Conservation (phyloP, 2,888 invertebrate genomes). For the Rapana venosa region DNA sequence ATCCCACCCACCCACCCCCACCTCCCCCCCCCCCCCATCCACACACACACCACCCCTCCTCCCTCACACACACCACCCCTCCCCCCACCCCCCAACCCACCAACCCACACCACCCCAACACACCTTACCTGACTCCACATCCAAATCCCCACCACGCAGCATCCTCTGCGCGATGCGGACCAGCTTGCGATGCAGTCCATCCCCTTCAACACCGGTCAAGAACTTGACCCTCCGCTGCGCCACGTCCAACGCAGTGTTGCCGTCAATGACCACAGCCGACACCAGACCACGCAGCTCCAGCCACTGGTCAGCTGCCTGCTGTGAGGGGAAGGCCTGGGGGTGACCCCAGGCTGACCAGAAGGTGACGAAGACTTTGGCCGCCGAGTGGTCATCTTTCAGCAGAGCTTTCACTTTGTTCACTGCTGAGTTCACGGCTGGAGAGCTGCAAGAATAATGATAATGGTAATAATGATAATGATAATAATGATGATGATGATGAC, state of each 20-base stretch:
- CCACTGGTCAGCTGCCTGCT: conserved; percentile 52
- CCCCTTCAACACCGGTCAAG: conserved; percentile 40
- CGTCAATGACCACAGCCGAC: conserved; percentile 49
- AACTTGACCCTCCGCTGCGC: conserved; percentile 54
- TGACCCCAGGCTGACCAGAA: conserved; percentile 64
- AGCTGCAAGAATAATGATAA: conserved; percentile 21
- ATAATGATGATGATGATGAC: no score
- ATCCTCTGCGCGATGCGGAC: neutral
- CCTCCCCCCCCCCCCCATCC: no score
- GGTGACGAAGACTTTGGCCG: conserved; percentile 58
- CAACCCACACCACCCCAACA: neutral
- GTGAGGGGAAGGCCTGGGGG: conserved; percentile 59
- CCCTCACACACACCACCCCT: no score
- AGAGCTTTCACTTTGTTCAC: conserved; percentile 51
- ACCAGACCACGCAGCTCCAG: conserved; percentile 44
- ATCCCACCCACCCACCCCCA: no score
- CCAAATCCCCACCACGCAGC: conserved; percentile 21
- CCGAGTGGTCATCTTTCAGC: conserved; percentile 59
- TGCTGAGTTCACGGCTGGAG: neutral
- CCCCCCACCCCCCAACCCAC: no score
- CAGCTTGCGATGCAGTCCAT: neutral
- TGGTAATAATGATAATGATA: no score
- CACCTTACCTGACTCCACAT: conserved; percentile 30
- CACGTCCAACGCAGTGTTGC: conserved; percentile 45
- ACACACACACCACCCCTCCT: no score